Base-by-base conservation (phyloP, 2,797 vertebrate species). In the Urocyon cinereoargenteus region DNA sequence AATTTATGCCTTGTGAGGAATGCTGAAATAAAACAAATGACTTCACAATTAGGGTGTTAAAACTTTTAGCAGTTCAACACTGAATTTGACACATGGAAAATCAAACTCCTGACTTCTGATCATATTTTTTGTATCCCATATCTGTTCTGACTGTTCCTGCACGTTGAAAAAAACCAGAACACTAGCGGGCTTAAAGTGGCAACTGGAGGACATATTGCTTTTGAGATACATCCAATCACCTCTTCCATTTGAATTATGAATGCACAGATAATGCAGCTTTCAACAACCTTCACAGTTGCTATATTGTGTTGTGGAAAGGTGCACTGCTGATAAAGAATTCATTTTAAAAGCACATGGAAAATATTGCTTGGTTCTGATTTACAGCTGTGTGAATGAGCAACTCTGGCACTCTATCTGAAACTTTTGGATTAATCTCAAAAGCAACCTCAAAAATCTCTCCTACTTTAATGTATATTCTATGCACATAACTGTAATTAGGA, bases 211-310 rank as follows among this genome's bases (percentile, higher is more conserved):
- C 2, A 0, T 6, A 81, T 0, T 88, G 78, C 70, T 53, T 78
- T 97, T 81, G 96, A 95, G 91, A 96, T 45, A 7, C 3, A 73
- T 40, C 49, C 16, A 72, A 90, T 31, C 92, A 79, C 0, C 0
- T 49, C 91, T 92, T 82, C 94, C 91, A 70, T 31, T 59, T 97
- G 83, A 98, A 78, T 97, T 98, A 96, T 59, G 94, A 97, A 86
- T n/a, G 84, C 55, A 12, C 31, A 97, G 95, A 97, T 97, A 96
- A 98, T 96, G 51, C 61, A 85, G 15, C 77, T 97, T 49, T 96
- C 36, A 12, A 73, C 36, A 90, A 70, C 70, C 79, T 86, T 96
- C 26, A 31, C 36, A 96, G 68, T 84, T 96, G 61, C 22, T 95
- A 89, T 90, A 92, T 82, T 87, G 92, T 95, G 53, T 2, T 91